Conservation (phyloP, 2,888 invertebrate genomes). For the Drosophila bunnanda region DNA sequence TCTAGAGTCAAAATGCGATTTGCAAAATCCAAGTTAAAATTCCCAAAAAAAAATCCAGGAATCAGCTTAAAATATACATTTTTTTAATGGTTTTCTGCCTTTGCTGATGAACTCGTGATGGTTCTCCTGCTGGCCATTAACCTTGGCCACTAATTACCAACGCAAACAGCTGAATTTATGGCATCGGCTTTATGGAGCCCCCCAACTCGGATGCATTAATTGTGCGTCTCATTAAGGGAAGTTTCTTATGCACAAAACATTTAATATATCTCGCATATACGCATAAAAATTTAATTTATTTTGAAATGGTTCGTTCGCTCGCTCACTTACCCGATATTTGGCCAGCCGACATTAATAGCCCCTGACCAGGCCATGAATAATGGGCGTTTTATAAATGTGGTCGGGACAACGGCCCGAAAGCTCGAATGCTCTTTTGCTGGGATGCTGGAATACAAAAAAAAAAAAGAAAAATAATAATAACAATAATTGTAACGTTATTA, state of each 20-base stretch:
- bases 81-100: neutral
- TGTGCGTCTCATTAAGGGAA: slow-evolving; percentile 57
- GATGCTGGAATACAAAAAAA: slow-evolving; percentile 35
- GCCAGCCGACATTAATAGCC: slow-evolving; percentile 57
- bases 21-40: neutral
- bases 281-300: slow-evolving; percentile 74
- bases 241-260: slow-evolving; percentile 58
- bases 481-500: slow-evolving; percentile 69
- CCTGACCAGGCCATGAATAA: slow-evolving; percentile 63
- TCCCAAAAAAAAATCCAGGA: no score
- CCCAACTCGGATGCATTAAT: slow-evolving; percentile 59
- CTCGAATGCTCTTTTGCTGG: slow-evolving; percentile 37
- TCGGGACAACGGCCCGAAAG: slow-evolving; percentile 34
- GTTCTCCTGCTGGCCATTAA: slow-evolving; percentile 27
- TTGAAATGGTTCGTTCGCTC: slow-evolving; percentile 46
- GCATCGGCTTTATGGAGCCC: slow-evolving; percentile 38
- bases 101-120: slow-evolving; percentile 34
- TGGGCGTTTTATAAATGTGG: slow-evolving; percentile 66
- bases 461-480: slow-evolving; percentile 58
- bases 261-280: slow-evolving; percentile 62
- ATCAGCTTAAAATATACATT: neutral
- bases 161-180: slow-evolving; percentile 39
- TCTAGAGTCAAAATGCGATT: neutral
- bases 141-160: slow-evolving; percentile 51
- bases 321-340: slow-evolving; percentile 38